Conservation (phyloP, 2,797 vertebrate genomes). For the Hafferia zeledoni region DNA sequence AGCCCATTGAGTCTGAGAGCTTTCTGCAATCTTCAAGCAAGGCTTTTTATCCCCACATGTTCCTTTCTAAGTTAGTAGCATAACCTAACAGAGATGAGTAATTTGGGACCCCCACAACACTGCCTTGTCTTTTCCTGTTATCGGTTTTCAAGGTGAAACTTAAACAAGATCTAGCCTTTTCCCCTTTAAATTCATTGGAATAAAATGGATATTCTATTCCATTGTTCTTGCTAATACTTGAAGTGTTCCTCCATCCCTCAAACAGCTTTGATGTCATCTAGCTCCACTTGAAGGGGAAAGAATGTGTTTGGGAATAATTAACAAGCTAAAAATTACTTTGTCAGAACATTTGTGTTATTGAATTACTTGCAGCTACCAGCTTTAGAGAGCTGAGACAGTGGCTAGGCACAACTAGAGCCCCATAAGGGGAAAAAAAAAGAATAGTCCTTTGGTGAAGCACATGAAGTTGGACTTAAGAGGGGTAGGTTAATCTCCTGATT, state of each 20-base stretch:
- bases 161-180: background rate
- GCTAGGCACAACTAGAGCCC: constrained; percentile 1
- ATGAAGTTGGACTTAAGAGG: background rate
- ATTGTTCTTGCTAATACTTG: constrained; percentile 63
- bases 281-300: constrained; percentile 60
- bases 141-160: background rate
- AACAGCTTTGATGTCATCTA: constrained; percentile 66
- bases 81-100: background rate
- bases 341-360: constrained; percentile 61
- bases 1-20: background rate
- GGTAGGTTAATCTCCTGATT: background rate
- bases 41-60: background rate
- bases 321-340: constrained; percentile 68
- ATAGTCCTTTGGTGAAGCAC: background rate
- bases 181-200: constrained; percentile 35
- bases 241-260: constrained; percentile 57
- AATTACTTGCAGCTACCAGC: constrained; percentile 64
- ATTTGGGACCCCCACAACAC: background rate
- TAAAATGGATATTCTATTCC: constrained; percentile 18
- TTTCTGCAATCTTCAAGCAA: background rate
- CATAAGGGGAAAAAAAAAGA: constrained; percentile 30
- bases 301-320: constrained; percentile 71
- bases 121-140: background rate
- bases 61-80: background rate
- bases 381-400: constrained; percentile 27